Conservation (phyloP, 2,888 invertebrate species). For the Aspidiotus destructor region DNA sequence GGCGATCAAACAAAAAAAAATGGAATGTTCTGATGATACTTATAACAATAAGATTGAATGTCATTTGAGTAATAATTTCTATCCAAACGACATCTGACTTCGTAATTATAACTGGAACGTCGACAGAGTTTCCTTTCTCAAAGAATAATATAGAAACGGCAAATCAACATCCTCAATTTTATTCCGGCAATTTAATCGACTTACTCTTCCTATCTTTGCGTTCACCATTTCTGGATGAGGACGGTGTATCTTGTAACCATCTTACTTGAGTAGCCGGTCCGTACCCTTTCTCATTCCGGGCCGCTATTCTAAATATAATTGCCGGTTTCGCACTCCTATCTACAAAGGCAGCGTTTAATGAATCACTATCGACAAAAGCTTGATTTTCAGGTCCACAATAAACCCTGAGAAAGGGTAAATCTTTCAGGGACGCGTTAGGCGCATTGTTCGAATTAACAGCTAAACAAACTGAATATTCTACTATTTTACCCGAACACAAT, state of each 20-base stretch:
- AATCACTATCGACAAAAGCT: slow-evolving; percentile 79
- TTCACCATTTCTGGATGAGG: background rate
- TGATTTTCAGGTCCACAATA: slow-evolving; percentile 89
- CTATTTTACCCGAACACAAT: slow-evolving; percentile 78
- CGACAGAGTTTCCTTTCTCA: no score
- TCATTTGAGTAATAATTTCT: no score
- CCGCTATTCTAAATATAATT: slow-evolving; percentile 97
- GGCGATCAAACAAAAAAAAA: no score
- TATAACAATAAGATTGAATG: no score
- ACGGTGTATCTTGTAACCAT: slow-evolving; percentile 73
- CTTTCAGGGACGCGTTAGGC: slow-evolving; percentile 40
- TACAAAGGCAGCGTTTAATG: slow-evolving; percentile 83
- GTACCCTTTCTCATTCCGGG: slow-evolving; percentile 96
- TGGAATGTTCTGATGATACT: no score
- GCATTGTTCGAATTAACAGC: slow-evolving; percentile 58
- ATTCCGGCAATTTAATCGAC: background rate
- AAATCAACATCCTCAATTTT: no score
- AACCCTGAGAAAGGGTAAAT: slow-evolving; percentile 87
- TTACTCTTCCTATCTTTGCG: slow-evolving; percentile 13
- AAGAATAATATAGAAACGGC: no score
- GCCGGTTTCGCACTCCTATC: slow-evolving; percentile 85
- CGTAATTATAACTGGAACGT: no score
- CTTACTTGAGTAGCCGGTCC: slow-evolving; percentile 99
- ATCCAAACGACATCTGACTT: no score
- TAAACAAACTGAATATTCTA: slow-evolving; percentile 95